phyloP scores from a whole-genome alignment of 1,140 invertebrate genomes.

The Diorhabda sublineata region DNA sequence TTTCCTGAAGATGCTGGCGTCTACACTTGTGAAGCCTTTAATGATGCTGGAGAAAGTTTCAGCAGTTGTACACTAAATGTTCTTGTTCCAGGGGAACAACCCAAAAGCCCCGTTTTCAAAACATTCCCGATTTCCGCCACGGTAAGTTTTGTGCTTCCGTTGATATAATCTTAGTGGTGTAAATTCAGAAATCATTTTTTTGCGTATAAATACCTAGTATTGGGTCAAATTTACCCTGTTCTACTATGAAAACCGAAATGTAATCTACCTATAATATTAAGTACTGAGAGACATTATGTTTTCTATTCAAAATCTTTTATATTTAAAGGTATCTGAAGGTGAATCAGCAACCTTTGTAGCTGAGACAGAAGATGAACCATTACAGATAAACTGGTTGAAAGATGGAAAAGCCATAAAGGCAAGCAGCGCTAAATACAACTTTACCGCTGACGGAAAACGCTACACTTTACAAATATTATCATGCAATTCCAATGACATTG shows the following conservation, averaged over 20 bases:
- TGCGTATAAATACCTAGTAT: too few species aligned
- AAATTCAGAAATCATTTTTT: too few species aligned
- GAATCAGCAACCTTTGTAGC: constrained; percentile 77
- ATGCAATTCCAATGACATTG: constrained; percentile 74
- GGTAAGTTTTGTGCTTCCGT: constrained; percentile 28
- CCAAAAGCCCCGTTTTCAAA: constrained; percentile 76
- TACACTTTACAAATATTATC: constrained; percentile 73
- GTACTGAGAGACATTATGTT: not conserved
- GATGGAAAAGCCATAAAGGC: constrained; percentile 78
- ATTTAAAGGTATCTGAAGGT: constrained; percentile 59
- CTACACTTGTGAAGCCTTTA: constrained; percentile 95
- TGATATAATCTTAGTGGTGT: too few species aligned
- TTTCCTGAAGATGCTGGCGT: constrained; percentile 91
- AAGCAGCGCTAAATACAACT: constrained; percentile 71
- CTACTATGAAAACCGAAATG: too few species aligned
- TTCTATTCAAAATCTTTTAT: not conserved
- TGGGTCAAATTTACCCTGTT: too few species aligned
- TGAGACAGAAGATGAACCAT: constrained; percentile 63
- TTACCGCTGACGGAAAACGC: constrained; percentile 73
- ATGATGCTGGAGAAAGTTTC: constrained; percentile 89
- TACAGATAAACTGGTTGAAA: constrained; percentile 78
- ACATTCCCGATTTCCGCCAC: constrained; percentile 88
- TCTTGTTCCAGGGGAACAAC: constrained; percentile 79
- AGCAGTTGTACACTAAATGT: constrained; percentile 85
- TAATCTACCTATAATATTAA: too few species aligned